These are phyloP conservation scores for Steinernema carpocapsae DNA, from an alignment of 2,888 invertebrate species.

Conservation along the genomic window DNA sequence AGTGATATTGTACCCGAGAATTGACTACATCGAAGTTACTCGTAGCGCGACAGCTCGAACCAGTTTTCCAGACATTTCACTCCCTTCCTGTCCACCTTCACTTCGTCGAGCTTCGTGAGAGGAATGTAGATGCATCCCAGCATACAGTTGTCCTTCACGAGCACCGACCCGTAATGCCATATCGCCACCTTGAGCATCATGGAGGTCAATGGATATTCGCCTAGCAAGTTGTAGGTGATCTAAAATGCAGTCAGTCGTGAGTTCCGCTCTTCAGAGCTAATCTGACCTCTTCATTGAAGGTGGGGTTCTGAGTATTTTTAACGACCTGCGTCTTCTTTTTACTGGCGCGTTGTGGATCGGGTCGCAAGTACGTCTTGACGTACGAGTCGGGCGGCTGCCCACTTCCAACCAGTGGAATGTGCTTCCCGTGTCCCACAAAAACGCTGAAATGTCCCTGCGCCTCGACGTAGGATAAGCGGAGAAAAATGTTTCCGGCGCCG, in stretches of 20 bases:
- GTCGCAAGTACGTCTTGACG: conserved; percentile 80
- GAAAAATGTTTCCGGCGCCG: conserved; percentile 13
- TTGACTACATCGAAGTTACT: neutral
- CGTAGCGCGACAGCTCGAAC: conserved; percentile 44
- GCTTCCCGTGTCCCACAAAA: conserved; percentile 55
- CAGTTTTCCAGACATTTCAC: conserved; percentile 53
- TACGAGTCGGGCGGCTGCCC: conserved; percentile 71
- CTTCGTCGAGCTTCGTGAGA: conserved; percentile 55
- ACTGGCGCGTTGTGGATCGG: conserved; percentile 79
- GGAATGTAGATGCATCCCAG: conserved; percentile 70
- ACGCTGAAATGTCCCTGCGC: conserved; percentile 40
- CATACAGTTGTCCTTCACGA: conserved; percentile 70
- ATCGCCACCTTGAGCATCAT: conserved; percentile 63
- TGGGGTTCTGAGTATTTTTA: conserved; percentile 88
- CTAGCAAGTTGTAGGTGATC: conserved; percentile 52
- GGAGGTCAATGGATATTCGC: neutral
- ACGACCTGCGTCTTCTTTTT: conserved; percentile 95
- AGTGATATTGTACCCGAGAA: conserved; percentile 29
- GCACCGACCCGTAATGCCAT: conserved; percentile 70
- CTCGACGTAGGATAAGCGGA: neutral
- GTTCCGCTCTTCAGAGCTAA: neutral
- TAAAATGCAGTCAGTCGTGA: conserved; percentile 39
- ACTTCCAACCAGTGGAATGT: conserved; percentile 48
- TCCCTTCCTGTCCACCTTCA: conserved; percentile 48
- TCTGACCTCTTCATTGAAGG: conserved; percentile 93